Percentiles rank a stretch among this genome's conserved stretches.
phyloP scores from a whole-genome alignment of 2,113 vertebrate species.

The Bettongia penicillata region DNA sequence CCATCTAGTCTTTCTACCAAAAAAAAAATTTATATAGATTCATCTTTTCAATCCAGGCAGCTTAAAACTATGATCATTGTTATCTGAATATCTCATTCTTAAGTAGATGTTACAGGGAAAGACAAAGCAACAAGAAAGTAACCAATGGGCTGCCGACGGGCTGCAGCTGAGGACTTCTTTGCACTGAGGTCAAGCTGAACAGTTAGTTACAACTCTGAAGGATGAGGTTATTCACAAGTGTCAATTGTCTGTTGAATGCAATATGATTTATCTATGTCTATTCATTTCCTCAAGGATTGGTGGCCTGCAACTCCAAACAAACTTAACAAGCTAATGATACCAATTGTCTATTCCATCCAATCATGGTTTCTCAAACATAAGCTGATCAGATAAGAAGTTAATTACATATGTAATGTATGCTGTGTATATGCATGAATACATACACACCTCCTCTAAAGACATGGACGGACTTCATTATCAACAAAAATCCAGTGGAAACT shows the following conservation, averaged over 20 bases:
- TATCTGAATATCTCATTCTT: not conserved
- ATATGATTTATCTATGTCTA: slow-evolving; percentile 29
- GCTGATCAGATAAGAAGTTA: not conserved
- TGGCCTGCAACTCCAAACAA: slow-evolving; percentile 11
- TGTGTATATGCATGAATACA: not conserved
- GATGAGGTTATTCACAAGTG: slow-evolving; percentile 36
- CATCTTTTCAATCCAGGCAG: not conserved
- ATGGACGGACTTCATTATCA: not conserved
- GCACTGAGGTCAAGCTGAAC: not conserved
- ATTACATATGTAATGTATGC: not conserved
- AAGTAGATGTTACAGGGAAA: slow-evolving; percentile 4
- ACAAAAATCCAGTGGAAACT: not conserved
- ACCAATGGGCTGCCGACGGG: not conserved
- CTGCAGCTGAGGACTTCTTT: slow-evolving; percentile 7
- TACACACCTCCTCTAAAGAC: not conserved
- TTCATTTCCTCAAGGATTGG: slow-evolving; percentile 5
- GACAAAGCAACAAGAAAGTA: not conserved
- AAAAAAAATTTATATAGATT: not conserved
- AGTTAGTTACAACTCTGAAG: slow-evolving; percentile 39
- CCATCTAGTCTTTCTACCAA: not conserved
- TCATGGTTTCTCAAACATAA: not conserved
- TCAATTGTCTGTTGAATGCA: not conserved
- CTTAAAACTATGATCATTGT: not conserved
- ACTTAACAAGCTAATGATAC: slow-evolving; percentile 6
- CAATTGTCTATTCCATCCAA: not conserved